phyloP scores from a whole-genome alignment of 2,888 invertebrate genomes.

The Aradus depressus region DNA sequence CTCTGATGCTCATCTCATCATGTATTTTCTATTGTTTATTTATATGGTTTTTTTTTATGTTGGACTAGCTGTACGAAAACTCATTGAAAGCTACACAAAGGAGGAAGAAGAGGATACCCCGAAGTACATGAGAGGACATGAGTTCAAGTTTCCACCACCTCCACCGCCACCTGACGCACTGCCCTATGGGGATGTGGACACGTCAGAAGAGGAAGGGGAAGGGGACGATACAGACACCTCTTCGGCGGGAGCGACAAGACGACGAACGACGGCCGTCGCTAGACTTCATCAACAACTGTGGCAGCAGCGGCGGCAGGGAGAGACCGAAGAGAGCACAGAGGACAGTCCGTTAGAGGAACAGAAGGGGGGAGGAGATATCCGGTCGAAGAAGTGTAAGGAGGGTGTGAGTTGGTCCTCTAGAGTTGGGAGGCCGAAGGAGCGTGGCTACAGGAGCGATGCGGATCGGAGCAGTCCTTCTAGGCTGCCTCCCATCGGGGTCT shows the following conservation, averaged over 20 bases:
- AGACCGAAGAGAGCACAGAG: neutral
- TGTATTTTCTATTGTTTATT: no score
- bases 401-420: neutral
- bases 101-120: conserved; percentile 8
- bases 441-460: conserved; percentile 14
- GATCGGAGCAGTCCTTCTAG: conserved; percentile 9
- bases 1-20: no score
- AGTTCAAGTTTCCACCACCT: conserved; percentile 25
- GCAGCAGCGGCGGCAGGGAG: conserved; percentile 4
- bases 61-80: conserved; percentile 21
- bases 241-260: neutral
- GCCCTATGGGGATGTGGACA: neutral
- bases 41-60: no score
- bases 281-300: conserved; percentile 1
- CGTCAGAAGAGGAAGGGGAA: neutral
- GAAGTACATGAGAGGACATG: no score
- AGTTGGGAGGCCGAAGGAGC: no score
- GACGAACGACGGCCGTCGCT: conserved; percentile 13
- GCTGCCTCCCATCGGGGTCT: conserved; percentile 66
- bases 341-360: no score
- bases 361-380: neutral
- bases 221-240: conserved; percentile 1
- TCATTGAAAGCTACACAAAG: conserved; percentile 13
- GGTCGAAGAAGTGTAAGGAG: neutral
- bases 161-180: conserved; percentile 5